These are phyloP conservation scores for Alaudala cheleensis DNA, from an alignment of 2,113 vertebrate species.

Conservation along the genomic window DNA sequence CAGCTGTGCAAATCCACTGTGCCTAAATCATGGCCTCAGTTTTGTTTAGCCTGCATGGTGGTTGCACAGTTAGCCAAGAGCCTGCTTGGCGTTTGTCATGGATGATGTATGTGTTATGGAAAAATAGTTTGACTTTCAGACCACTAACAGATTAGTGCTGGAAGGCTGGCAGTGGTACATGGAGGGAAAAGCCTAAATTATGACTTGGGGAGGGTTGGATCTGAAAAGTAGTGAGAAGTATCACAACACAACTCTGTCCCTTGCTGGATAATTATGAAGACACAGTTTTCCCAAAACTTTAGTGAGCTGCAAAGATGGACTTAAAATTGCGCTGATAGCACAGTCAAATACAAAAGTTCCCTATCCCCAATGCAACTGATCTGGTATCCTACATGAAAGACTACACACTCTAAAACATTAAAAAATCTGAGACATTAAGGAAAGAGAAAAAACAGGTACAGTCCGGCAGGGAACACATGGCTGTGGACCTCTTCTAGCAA, in stretches of 20 bases:
- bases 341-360: background rate
- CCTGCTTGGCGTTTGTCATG: background rate
- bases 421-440: background rate
- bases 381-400: background rate
- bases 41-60: background rate
- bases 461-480: background rate
- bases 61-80: background rate
- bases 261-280: background rate
- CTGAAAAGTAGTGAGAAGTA: background rate
- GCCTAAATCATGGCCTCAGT: background rate
- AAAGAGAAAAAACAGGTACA: background rate
- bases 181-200: background rate
- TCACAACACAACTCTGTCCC: background rate
- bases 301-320: background rate
- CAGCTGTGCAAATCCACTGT: background rate
- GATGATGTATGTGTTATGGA: background rate
- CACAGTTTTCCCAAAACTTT: background rate
- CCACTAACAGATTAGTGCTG: background rate
- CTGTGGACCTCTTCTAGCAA: background rate
- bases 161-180: background rate
- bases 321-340: background rate
- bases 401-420: background rate
- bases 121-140: background rate
- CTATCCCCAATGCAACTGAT: background rate
- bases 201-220: fast-evolving